A percentile compares a stretch with the other conserved stretches of the same genome.
These are phyloP conservation scores for Axea sp. DNA, from an alignment of 2,888 invertebrate genomes.

Conservation along the genomic window DNA sequence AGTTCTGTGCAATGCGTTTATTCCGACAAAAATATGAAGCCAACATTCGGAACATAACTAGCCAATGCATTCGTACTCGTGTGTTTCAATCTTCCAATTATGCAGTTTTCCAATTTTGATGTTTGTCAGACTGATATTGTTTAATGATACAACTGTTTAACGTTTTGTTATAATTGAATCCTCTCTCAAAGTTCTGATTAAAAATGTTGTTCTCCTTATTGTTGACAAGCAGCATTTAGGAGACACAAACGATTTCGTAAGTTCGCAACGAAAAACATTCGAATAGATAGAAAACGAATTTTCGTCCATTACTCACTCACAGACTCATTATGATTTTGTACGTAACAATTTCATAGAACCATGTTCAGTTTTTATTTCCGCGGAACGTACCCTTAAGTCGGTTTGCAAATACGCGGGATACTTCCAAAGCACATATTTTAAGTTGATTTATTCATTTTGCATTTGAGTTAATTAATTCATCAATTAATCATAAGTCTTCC, in stretches of 20 bases:
- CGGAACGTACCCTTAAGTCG: slow-evolving; percentile 53
- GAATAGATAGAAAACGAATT: slow-evolving; percentile 37
- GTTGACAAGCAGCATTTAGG: slow-evolving; percentile 79
- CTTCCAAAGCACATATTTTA: slow-evolving; percentile 52
- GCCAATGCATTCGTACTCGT: too few relatives aligned
- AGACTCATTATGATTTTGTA: slow-evolving; percentile 26
- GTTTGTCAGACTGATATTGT: too few relatives aligned
- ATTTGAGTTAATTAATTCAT: slow-evolving; percentile 4
- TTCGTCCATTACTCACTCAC: slow-evolving; percentile 24
- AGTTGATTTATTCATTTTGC: slow-evolving; percentile 21
- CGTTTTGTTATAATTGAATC: too few relatives aligned
- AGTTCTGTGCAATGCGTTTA: too few relatives aligned
- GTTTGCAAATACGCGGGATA: too few relatives aligned
- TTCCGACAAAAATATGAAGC: too few relatives aligned
- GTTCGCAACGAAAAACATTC: slow-evolving; percentile 73
- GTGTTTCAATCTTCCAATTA: too few relatives aligned
- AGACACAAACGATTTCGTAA: slow-evolving; percentile 79
- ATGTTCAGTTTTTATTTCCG: slow-evolving; percentile 24
- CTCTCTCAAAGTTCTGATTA: too few relatives aligned
- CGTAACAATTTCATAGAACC: slow-evolving; percentile 27
- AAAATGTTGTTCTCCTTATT: slow-evolving; percentile 65
- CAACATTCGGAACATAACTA: too few relatives aligned
- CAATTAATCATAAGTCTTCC: slow-evolving; percentile 19
- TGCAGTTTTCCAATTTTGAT: too few relatives aligned
- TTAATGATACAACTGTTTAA: neutral